A percentile compares a stretch with the other conserved stretches of the same genome.
phyloP scores from a whole-genome alignment of 2,797 vertebrate species.

The Clamator glandarius region DNA sequence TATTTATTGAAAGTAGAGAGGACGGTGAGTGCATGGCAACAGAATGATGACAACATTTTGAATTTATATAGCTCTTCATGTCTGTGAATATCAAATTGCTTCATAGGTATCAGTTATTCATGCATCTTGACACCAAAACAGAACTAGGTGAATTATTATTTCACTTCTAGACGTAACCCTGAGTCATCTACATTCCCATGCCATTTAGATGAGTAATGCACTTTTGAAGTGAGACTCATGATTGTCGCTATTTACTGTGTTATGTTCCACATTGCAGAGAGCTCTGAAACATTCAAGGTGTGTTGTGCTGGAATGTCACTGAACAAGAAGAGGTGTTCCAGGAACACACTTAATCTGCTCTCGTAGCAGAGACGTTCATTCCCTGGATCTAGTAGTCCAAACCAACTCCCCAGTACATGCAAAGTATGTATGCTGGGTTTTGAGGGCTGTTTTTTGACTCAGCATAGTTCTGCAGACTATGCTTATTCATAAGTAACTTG shows the following conservation, averaged over 20 bases:
- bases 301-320: background rate
- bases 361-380: accelerated
- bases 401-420: background rate
- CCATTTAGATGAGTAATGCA: background rate
- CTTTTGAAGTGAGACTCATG: background rate
- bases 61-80: background rate
- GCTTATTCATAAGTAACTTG: accelerated
- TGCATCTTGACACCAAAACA: background rate
- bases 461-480: background rate
- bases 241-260: background rate
- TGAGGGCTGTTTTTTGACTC: background rate
- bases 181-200: background rate
- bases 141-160: background rate
- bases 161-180: background rate
- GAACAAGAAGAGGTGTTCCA: background rate
- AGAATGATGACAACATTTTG: background rate
- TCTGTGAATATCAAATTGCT: background rate
- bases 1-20: background rate
- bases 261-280: background rate
- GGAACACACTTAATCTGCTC: background rate
- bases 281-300: background rate
- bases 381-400: background rate
- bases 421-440: background rate
- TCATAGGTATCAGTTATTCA: background rate
- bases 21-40: background rate